phyloP scores from a whole-genome alignment of 2,888 invertebrate species.

The Hermodice carunculata region DNA sequence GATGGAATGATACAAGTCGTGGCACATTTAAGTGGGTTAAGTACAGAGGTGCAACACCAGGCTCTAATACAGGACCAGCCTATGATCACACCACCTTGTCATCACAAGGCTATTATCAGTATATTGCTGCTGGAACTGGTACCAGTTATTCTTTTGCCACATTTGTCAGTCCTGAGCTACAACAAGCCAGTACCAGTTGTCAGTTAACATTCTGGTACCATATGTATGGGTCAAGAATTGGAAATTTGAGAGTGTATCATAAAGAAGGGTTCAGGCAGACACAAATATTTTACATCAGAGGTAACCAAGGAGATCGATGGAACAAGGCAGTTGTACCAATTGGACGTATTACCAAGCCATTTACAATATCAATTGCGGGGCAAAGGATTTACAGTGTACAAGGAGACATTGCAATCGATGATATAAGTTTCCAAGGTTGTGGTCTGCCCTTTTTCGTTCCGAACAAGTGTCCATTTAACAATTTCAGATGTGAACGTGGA shows the following conservation, averaged over 20 bases:
- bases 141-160: constrained; percentile 74
- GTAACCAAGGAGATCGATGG: constrained; percentile 50
- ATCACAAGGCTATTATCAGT: constrained; percentile 73
- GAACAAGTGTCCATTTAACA: constrained; percentile 42
- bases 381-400: constrained; percentile 43
- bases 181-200: constrained; percentile 15
- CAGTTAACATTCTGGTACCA: constrained; percentile 33
- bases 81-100: too few relatives aligned
- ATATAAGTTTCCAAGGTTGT: constrained; percentile 22
- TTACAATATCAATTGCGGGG: constrained; percentile 44
- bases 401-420: constrained; percentile 36
- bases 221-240: constrained; percentile 40
- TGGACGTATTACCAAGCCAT: constrained; percentile 50
- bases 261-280: background rate
- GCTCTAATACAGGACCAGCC: too few relatives aligned
- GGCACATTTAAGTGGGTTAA: constrained; percentile 50
- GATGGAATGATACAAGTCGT: constrained; percentile 44
- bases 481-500: constrained; percentile 55
- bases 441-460: constrained; percentile 33
- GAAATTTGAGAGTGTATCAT: constrained; percentile 49
- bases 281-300: constrained; percentile 6
- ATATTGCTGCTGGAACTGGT: constrained; percentile 73
- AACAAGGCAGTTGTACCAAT: constrained; percentile 50
- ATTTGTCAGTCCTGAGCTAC: constrained; percentile 51
- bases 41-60: constrained; percentile 52